Percentiles rank a stretch among this genome's conserved stretches.
phyloP scores from a whole-genome alignment of 2,888 invertebrate genomes.

The Cataglyphis livida region DNA sequence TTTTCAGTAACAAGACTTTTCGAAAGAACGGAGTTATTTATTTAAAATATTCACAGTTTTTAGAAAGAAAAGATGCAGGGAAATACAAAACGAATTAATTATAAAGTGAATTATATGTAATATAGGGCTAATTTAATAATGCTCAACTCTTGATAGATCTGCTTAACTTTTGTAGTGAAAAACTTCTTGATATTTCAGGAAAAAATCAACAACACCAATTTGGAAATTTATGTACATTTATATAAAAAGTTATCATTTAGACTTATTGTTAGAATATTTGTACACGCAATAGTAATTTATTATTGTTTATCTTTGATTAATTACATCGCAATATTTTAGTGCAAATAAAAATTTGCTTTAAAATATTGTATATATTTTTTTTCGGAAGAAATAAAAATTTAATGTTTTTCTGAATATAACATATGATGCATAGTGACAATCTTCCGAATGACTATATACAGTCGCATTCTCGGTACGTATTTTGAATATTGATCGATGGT shows the following conservation, averaged over 20 bases:
- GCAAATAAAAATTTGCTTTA: background rate
- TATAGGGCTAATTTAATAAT: background rate
- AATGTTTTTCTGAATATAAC: background rate
- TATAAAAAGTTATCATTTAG: too few relatives aligned
- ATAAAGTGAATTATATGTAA: background rate
- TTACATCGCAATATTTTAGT: background rate
- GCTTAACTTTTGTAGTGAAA: background rate
- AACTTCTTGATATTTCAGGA: background rate
- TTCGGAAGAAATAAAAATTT: conserved; percentile 1
- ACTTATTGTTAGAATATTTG: background rate
- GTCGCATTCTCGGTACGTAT: background rate
- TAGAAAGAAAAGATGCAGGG: background rate
- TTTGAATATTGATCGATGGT: background rate
- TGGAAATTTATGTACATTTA: background rate
- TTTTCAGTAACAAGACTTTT: conserved; percentile 12
- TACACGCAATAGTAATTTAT: background rate
- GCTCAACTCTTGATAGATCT: background rate
- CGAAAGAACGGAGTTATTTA: conserved; percentile 8
- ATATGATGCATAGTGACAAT: background rate
- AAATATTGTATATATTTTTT: background rate
- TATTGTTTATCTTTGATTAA: background rate
- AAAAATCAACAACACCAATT: background rate
- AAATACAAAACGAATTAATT: conserved; percentile 29
- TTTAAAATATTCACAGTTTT: conserved; percentile 11
- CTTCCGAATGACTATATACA: background rate